Conservation (phyloP, 2,888 invertebrate genomes). For the Calliscelio sp. region DNA sequence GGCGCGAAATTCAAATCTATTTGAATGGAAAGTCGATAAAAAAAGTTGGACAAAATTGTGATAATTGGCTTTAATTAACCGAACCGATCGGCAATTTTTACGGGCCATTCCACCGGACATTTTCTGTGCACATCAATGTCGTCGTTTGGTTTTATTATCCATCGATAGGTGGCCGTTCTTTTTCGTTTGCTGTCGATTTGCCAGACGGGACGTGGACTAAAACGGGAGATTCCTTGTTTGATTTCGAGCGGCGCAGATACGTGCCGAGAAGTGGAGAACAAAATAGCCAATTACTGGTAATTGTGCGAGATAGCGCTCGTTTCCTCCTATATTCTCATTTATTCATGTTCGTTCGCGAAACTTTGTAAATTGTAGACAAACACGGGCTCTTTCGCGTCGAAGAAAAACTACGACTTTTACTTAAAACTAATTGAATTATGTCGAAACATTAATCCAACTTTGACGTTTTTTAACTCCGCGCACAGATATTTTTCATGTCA, state of each 20-base stretch:
- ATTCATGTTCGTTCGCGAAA: conserved; percentile 52
- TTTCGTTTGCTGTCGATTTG: conserved; percentile 47
- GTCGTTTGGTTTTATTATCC: conserved; percentile 45
- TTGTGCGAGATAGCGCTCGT: conserved; percentile 57
- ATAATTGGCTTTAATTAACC: too few species aligned
- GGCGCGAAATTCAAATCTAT: too few species aligned
- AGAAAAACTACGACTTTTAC: conserved; percentile 29
- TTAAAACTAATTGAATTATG: conserved; percentile 37
- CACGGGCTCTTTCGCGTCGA: conserved; percentile 31
- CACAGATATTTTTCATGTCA: too few species aligned
- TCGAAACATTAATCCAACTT: conserved; percentile 38
- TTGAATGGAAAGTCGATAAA: too few species aligned
- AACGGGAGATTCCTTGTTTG: conserved; percentile 36
- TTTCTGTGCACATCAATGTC: conserved; percentile 34
- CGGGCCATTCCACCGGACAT: conserved; percentile 6
- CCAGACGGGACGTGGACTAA: conserved; percentile 10
- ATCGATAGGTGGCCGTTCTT: conserved; percentile 28
- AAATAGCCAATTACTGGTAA: conserved; percentile 63
- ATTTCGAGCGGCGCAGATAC: conserved; percentile 15
- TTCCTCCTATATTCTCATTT: conserved; percentile 42
- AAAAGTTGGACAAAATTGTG: too few species aligned
- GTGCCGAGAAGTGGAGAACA: conserved; percentile 47
- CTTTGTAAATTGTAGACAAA: conserved; percentile 45
- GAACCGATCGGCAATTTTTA: too few species aligned
- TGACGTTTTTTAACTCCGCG: too few species aligned